phyloP scores from a whole-genome alignment of 2,113 vertebrate genomes.

The Percopsis transmontana region DNA sequence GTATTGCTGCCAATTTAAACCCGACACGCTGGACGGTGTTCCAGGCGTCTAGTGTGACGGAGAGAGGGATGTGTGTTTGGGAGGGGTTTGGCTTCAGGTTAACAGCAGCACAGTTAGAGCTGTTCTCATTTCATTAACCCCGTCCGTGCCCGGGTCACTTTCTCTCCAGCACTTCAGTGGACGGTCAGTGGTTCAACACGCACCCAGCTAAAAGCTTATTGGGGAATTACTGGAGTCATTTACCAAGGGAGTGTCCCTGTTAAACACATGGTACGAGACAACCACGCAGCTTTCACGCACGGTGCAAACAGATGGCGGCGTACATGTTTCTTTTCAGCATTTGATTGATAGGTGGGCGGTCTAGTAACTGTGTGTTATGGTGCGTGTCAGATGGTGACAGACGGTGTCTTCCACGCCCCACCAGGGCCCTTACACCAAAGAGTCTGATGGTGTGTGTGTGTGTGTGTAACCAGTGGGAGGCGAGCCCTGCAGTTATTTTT shows the following conservation, averaged over 20 bases:
- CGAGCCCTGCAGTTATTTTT: slow-evolving; percentile 38
- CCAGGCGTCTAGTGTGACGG: not conserved
- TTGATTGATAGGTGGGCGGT: slow-evolving; percentile 52
- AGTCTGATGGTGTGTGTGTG: slow-evolving; percentile 16
- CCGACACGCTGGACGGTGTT: too few relatives aligned
- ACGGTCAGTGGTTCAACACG: not conserved
- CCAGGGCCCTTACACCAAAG: slow-evolving; percentile 16
- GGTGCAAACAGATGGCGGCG: slow-evolving; percentile 43
- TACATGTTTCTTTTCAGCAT: not conserved
- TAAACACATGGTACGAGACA: slow-evolving; percentile 4
- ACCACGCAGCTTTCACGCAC: slow-evolving; percentile 1
- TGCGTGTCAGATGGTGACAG: slow-evolving; percentile 35
- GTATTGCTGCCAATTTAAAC: too few relatives aligned
- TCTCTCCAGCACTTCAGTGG: not conserved
- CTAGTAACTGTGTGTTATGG: slow-evolving; percentile 17
- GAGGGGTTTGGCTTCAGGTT: not conserved
- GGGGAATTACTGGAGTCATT: too few relatives aligned
- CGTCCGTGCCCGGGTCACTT: not conserved
- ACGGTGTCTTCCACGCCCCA: slow-evolving; percentile 17
- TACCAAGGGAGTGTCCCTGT: not conserved
- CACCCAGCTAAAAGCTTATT: not conserved
- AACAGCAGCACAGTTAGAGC: slow-evolving; percentile 17
- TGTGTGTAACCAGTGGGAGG: slow-evolving; percentile 14
- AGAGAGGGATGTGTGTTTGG: not conserved
- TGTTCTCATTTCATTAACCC: slow-evolving; percentile 3